phyloP scores from a whole-genome alignment of 2,113 vertebrate genomes.

The Lepus timidus region DNA sequence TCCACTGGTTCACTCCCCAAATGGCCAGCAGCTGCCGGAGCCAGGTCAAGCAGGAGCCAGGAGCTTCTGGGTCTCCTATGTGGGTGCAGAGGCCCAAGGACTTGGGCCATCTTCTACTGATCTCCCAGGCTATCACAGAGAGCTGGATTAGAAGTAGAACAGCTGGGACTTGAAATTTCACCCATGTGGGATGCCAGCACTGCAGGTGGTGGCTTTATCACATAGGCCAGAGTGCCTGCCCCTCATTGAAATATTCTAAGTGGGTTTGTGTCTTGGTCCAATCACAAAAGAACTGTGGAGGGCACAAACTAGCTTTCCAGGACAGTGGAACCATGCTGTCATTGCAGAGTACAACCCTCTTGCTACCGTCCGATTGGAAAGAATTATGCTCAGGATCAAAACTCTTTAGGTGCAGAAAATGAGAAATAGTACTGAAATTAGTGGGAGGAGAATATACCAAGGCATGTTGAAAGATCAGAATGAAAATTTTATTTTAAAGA shows the following conservation, averaged over 20 bases:
- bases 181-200: too few species aligned
- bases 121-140: too few species aligned
- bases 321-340: accelerated
- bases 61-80: too few species aligned
- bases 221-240: too few species aligned
- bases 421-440: neutral
- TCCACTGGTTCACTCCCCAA: too few species aligned
- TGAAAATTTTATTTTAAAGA: neutral
- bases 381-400: neutral
- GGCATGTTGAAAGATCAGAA: neutral
- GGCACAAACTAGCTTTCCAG: neutral
- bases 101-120: too few species aligned
- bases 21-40: too few species aligned
- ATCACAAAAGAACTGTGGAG: neutral
- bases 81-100: too few species aligned
- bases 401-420: neutral
- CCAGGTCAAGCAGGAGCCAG: neutral
- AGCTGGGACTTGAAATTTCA: too few species aligned
- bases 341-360: neutral
- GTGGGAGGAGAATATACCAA: neutral
- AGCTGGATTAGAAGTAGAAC: too few species aligned
- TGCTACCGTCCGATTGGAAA: neutral
- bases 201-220: too few species aligned
- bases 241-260: neutral
- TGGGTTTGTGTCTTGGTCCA: neutral